Percentiles rank a stretch among this genome's conserved stretches.
These are phyloP conservation scores for Pseudomyrmex gracilis DNA, from an alignment of 1,140 invertebrate species.

Conservation along the genomic window DNA sequence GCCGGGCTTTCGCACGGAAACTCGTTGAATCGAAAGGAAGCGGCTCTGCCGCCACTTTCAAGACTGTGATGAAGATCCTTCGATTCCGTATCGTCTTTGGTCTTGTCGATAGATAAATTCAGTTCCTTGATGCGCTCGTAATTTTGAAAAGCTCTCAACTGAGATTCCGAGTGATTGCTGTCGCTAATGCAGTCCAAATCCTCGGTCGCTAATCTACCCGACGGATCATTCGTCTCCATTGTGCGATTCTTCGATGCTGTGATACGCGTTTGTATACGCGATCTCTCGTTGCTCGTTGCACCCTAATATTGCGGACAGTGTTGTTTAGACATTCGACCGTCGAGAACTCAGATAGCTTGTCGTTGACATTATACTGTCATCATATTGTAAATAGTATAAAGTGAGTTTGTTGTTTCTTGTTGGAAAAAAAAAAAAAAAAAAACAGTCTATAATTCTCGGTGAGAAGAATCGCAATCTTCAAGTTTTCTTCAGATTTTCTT, in stretches of 20 bases:
- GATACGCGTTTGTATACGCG: background rate
- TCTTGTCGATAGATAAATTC: conserved; percentile 73
- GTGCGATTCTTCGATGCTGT: background rate
- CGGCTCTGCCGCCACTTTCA: conserved; percentile 55
- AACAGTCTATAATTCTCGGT: too few species aligned
- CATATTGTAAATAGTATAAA: background rate
- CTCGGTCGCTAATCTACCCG: conserved; percentile 76
- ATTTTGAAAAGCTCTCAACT: conserved; percentile 74
- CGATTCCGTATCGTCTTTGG: conserved; percentile 67
- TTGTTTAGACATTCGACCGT: background rate
- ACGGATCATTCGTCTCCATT: conserved; percentile 80
- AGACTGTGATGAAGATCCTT: conserved; percentile 69
- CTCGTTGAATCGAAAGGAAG: conserved; percentile 65
- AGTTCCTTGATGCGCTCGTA: conserved; percentile 76
- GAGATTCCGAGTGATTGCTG: conserved; percentile 73
- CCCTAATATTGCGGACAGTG: background rate
- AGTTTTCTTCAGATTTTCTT: too few species aligned
- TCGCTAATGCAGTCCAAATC: conserved; percentile 82
- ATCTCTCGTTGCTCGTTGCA: background rate
- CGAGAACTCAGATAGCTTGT: background rate
- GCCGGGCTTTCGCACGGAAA: conserved; percentile 53
- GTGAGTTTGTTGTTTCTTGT: too few species aligned
- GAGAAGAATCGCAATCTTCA: background rate
- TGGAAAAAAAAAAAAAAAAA: too few species aligned
- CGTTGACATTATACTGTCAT: background rate